phyloP scores from a whole-genome alignment of 1,140 invertebrate genomes.

The Drosophila repleta region DNA sequence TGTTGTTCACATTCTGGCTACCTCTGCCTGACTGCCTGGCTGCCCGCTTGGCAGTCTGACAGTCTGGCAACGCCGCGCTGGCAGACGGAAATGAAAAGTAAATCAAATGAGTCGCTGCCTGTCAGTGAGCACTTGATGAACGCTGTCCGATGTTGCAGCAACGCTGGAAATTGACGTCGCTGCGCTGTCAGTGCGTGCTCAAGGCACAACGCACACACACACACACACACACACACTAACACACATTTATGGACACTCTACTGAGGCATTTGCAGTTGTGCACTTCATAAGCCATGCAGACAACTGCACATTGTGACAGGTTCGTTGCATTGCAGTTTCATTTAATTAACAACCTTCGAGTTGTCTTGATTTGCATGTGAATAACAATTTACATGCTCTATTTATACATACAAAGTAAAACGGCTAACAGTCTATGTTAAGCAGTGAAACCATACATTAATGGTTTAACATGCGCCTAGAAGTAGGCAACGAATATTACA shows the following conservation, averaged over 20 bases:
- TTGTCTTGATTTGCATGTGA: background rate
- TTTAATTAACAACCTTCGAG: constrained; percentile 7
- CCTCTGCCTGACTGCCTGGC: background rate
- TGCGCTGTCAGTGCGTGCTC: constrained; percentile 63
- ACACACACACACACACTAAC: background rate
- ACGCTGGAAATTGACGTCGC: constrained; percentile 53
- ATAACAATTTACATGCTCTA: background rate
- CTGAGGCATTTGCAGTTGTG: background rate
- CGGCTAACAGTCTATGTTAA: too few species aligned
- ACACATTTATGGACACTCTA: background rate
- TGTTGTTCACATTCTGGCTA: background rate
- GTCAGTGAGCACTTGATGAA: constrained; percentile 68
- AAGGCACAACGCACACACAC: background rate
- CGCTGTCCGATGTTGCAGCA: constrained; percentile 51
- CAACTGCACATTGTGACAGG: constrained; percentile 1
- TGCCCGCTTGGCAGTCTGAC: background rate
- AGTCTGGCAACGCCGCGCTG: constrained; percentile 25
- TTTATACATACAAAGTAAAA: background rate
- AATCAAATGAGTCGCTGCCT: constrained; percentile 77
- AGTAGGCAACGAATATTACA: too few species aligned
- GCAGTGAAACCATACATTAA: too few species aligned
- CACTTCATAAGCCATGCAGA: constrained; percentile 12
- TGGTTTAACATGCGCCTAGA: too few species aligned
- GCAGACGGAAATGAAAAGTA: constrained; percentile 82
- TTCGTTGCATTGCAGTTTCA: constrained; percentile 10